phyloP scores from a whole-genome alignment of 2,888 invertebrate species.

The Strigamia transsilvanica region DNA sequence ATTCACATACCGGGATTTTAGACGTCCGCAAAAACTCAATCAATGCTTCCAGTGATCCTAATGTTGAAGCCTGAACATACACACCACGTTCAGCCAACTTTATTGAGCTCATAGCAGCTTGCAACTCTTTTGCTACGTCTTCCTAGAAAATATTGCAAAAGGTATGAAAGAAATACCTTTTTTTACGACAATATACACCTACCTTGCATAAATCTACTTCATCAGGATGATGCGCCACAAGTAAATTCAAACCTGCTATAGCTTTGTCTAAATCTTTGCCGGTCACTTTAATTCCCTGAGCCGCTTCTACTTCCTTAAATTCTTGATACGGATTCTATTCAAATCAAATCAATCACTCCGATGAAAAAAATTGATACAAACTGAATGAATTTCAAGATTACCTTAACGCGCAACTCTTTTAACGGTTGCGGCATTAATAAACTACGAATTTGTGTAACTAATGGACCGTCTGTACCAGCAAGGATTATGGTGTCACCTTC shows the following conservation, averaged over 20 bases:
- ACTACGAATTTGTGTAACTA: slow-evolving; percentile 95
- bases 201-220: slow-evolving; percentile 83
- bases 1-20: too few relatives aligned
- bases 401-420: slow-evolving; percentile 96
- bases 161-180: slow-evolving; percentile 16
- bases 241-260: slow-evolving; percentile 91
- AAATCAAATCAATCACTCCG: neutral
- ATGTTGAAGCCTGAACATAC: slow-evolving; percentile 99
- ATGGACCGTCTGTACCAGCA: slow-evolving; percentile 98
- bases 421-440: slow-evolving; percentile 97
- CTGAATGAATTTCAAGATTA: slow-evolving; percentile 60
- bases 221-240: slow-evolving; percentile 90
- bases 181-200: neutral
- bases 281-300: slow-evolving; percentile 98
- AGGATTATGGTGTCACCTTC: slow-evolving; percentile 95
- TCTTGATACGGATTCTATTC: slow-evolving; percentile 77
- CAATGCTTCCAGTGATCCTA: slow-evolving; percentile 96
- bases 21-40: slow-evolving; percentile 81
- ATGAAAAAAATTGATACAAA: neutral
- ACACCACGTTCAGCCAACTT: slow-evolving; percentile 92
- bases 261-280: slow-evolving; percentile 98
- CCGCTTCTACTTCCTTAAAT: slow-evolving; percentile 91
- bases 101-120: slow-evolving; percentile 89
- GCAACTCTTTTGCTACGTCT: slow-evolving; percentile 86
- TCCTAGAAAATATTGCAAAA: slow-evolving; percentile 66